Conservation (phyloP, 2,113 vertebrate species). For the Mystacornis crossleyi region DNA sequence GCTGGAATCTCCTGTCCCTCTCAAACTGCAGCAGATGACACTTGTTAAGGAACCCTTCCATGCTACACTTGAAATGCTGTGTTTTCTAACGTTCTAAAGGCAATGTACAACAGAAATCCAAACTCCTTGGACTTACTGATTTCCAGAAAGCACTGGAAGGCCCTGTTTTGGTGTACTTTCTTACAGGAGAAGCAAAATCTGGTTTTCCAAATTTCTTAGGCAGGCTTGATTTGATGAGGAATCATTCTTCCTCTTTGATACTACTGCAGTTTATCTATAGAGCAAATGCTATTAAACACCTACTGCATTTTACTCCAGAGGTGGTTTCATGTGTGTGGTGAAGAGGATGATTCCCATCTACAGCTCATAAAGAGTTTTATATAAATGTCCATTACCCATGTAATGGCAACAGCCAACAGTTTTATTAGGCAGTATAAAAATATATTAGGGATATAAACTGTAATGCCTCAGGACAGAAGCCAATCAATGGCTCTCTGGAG, state of each 20-base stretch:
- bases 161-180: neutral
- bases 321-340: neutral
- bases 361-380: conserved; percentile 61
- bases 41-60: neutral
- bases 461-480: conserved; percentile 54
- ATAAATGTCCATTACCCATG: conserved; percentile 47
- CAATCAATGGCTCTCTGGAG: conserved; percentile 24
- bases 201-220: neutral
- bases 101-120: neutral
- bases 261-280: neutral
- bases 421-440: conserved; percentile 69
- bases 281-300: neutral
- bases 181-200: neutral
- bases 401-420: conserved; percentile 62
- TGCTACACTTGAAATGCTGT: neutral
- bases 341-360: conserved; percentile 51
- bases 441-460: conserved; percentile 62
- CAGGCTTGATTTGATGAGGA: neutral
- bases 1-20: neutral
- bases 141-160: neutral
- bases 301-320: neutral
- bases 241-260: neutral
- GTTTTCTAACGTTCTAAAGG: neutral
- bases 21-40: neutral
- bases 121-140: neutral